phyloP scores from a whole-genome alignment of 2,113 vertebrate species.

The Tamias sibiricus region DNA sequence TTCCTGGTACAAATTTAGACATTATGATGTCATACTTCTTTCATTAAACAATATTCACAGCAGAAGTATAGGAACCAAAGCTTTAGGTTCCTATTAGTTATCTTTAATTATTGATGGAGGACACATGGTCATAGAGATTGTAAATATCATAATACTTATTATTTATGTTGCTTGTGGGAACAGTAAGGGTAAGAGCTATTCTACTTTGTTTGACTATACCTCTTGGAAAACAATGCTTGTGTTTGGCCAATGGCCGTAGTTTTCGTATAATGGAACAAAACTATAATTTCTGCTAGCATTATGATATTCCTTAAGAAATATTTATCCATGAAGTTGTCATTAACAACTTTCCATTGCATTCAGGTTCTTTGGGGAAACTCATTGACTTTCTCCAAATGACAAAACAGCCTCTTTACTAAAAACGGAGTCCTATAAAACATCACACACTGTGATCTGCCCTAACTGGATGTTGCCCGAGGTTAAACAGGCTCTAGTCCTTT shows the following conservation, averaged over 20 bases:
- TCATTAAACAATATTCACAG: background rate
- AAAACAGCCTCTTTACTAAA: background rate
- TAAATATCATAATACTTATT: background rate
- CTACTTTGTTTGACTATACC: background rate
- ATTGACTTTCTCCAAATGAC: background rate
- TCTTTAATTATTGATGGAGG: background rate
- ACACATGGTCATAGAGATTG: background rate
- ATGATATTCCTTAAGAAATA: background rate
- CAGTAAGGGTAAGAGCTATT: background rate
- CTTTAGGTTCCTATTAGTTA: background rate
- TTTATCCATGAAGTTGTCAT: background rate
- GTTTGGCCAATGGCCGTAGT: background rate
- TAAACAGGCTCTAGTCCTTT: background rate
- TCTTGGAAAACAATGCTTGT: background rate
- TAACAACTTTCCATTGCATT: background rate
- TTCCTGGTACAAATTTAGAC: background rate
- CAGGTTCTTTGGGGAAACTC: background rate
- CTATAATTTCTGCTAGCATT: background rate
- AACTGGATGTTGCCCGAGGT: background rate
- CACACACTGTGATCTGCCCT: background rate
- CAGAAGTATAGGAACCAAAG: background rate
- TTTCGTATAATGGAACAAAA: background rate
- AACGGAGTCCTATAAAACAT: background rate
- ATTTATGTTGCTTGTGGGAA: background rate
- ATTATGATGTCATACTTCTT: background rate